Evolutionary conservation across 2,888 invertebrate genomes (phyloP).

Genomic region (Microctonus aethiopoides): DNA sequence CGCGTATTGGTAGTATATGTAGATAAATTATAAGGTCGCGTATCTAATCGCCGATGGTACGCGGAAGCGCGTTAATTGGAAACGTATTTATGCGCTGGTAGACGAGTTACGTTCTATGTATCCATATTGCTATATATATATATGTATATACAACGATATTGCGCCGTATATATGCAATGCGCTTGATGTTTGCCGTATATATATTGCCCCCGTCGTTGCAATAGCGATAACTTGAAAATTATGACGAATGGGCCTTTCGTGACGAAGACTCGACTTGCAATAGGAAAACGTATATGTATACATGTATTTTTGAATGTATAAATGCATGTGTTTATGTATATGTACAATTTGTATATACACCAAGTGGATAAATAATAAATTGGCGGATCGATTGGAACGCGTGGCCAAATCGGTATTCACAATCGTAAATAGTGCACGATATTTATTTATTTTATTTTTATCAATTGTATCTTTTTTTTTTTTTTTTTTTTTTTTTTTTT

Average conservation of each 20-base stretch:
- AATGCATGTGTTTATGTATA: not conserved
- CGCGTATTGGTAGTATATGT: too few relatives aligned
- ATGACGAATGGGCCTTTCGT: conserved; percentile 50
- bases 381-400: not conserved
- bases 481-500: not conserved
- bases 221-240: conserved; percentile 42
- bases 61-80: conserved; percentile 57
- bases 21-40: conserved; percentile 40
- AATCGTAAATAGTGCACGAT: not conserved
- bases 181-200: not conserved
- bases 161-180: not conserved
- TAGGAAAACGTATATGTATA: not conserved
- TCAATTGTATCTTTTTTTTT: too few relatives aligned
- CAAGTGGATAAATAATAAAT: not conserved
- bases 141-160: conserved; percentile 3
- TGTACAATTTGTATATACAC: not conserved
- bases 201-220: conserved; percentile 1
- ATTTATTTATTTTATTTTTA: not conserved
- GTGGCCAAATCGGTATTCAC: not conserved
- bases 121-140: not conserved
- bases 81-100: conserved; percentile 42
- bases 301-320: not conserved
- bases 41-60: conserved; percentile 50
- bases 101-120: conserved; percentile 3
- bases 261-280: conserved; percentile 44